Base-by-base conservation (phyloP, 2,797 vertebrate genomes). In the Urocyon cinereoargenteus region DNA sequence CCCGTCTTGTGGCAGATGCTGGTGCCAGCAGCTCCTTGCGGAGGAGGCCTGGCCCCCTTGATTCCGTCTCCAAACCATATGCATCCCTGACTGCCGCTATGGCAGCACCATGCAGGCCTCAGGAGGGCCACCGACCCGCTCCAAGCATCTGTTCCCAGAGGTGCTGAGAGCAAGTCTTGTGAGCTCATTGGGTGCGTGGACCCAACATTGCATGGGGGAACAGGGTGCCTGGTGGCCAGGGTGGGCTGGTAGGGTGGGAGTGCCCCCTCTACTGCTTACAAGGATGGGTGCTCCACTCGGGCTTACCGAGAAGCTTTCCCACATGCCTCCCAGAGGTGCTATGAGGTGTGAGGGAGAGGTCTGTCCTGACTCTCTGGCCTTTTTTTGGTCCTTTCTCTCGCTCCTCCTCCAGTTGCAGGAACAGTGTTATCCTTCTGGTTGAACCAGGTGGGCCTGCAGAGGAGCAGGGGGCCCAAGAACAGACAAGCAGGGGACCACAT, bases 191-290 rank as follows among this genome's bases (percentile, higher is more conserved):
- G 78, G 49, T 18, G 28, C 14, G 26, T 55, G 66, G 26, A 28
- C 28, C n/a, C 26, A 61, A 3, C 4, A 0, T 18, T 19, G 24
- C 10, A 3, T 34, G 2, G 40, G n/a, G 31, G 24, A 11, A 2
- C 2, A 31, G 49, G 28, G 26, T 2, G 2, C n/a, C 21, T 1
- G 36, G 34, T 0, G 0, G 68, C 14, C 0, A 28, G 31, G 10
- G 18, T 28, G 70, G 51, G 31, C 22, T 21, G 18, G 26, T 34
- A 40, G 36, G 5, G 12, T 61, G 34, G 84, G 24, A 7, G 10
- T 14, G 16, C 18, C 83, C 13, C 64, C 31, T 34, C 55, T 34
- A 55, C 83, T 13, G 14, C 61, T 55, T 6, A 1, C 11, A 16
- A 34, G 40, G 26, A 6, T 10, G 10, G 59, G 13, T 34, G 31